Conservation (phyloP, 2,797 vertebrate genomes). For the Gallirallus australis region DNA sequence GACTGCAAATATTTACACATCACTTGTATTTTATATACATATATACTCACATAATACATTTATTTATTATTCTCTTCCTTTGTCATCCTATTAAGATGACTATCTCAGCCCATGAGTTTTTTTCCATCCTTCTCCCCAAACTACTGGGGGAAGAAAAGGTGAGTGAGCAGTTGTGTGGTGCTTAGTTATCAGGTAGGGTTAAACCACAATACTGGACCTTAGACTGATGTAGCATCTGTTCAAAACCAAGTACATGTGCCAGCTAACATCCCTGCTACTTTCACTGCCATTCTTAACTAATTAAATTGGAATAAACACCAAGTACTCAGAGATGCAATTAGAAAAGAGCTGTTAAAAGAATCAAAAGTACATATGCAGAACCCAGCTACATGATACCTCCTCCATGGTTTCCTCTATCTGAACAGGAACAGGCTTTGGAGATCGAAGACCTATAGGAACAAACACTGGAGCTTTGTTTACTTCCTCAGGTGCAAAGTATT, state of each 20-base stretch:
- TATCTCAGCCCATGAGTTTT: no score
- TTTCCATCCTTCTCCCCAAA: no score
- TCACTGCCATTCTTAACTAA: background rate
- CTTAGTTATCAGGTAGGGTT: no score
- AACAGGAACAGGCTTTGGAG: constrained; percentile 78
- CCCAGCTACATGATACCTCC: constrained; percentile 82
- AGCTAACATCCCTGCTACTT: background rate
- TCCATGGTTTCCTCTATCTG: constrained; percentile 92
- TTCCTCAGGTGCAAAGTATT: constrained; percentile 77
- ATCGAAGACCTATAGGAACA: constrained; percentile 87
- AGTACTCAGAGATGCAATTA: background rate
- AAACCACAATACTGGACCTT: background rate
- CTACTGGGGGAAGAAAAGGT: no score
- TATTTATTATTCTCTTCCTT: no score
- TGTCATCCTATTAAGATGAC: no score
- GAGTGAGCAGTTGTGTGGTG: no score
- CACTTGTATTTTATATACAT: no score
- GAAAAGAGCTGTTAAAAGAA: background rate
- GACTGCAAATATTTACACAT: no score
- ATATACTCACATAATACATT: no score
- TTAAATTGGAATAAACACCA: background rate
- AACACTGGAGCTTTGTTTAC: constrained; percentile 87
- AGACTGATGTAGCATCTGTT: background rate
- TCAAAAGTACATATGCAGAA: background rate
- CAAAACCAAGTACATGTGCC: background rate